Evolutionary conservation across 2,797 vertebrate genomes (phyloP), one percentile per base, ranked within the genome.

Genomic region (Holocentrus rufus): DNA sequence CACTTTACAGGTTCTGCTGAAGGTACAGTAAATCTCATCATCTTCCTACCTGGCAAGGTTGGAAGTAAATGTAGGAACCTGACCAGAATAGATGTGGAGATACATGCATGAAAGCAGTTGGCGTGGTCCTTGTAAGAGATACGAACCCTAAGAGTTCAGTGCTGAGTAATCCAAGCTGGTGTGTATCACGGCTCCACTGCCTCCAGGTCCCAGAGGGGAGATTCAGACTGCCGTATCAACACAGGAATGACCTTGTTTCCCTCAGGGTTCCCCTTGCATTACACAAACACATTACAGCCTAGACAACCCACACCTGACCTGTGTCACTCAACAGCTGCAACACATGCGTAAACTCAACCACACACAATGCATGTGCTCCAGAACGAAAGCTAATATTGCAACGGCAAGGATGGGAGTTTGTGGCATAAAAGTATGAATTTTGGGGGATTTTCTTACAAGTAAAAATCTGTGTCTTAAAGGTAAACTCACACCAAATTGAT

Each of bases 191-290:
- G 83, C 86, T 83, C 82, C 82, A 66, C 85, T 82, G 46, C 79
- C 65, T 49, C 20, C 64, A 18, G 25, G 78, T 90, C 91, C 85
- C 92, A 83, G 76, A 22, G 84, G 77, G 80, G 89, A 92, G 89
- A 87, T 91, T 80, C 78, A 83, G 83, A 80, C 80, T 90, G 81
- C 86, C 85, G 84, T 84, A 90, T 87, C 80, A 84, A 92, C 75
- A 88, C 80, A 81, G 69, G 81, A 76, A 72, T 85, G 87, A 88
- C 82, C 86, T 89, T 64, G 62, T 76, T 92, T 90, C 84, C 91
- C 67, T 63, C 57, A 22, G 58, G 76, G 47, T 60, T 80, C 75
- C 77, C 74, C 76, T 79, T 69, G 7, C 47, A 72, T 63, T 73
- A 74, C 84, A 74, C 82, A 75, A 81, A 91, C 86, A 89, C 79